These are phyloP conservation scores for Oreochromis grahami DNA, from an alignment of 2,797 vertebrate species.

Conservation along the genomic window DNA sequence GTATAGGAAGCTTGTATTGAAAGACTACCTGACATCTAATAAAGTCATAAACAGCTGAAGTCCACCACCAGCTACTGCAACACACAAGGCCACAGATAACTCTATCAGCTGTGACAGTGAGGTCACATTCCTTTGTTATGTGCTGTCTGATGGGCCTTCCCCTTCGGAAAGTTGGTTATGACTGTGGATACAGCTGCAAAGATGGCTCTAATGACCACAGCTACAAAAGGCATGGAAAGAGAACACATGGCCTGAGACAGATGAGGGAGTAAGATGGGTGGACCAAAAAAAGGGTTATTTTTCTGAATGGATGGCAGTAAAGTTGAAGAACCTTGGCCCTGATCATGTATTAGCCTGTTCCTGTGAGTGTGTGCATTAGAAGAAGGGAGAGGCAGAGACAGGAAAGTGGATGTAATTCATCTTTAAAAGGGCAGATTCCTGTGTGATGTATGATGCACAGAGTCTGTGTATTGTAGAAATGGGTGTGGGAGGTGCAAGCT, in stretches of 20 bases:
- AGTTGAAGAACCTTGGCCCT: slow-evolving; percentile 16
- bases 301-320: slow-evolving; percentile 45
- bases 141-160: slow-evolving; percentile 50
- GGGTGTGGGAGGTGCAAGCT: slow-evolving; percentile 62
- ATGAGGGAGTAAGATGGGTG: neutral
- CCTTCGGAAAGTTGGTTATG: slow-evolving; percentile 46
- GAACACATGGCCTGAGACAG: slow-evolving; percentile 24
- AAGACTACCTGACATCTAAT: slow-evolving; percentile 1
- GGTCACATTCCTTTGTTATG: slow-evolving; percentile 67
- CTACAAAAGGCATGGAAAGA: slow-evolving; percentile 53
- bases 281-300: neutral
- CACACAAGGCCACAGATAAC: slow-evolving; percentile 34
- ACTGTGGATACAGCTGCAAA: slow-evolving; percentile 59
- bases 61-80: slow-evolving; percentile 13
- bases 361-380: neutral
- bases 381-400: slow-evolving; percentile 41
- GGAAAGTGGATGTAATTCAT: slow-evolving; percentile 58
- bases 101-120: slow-evolving; percentile 62
- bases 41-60: slow-evolving; percentile 35
- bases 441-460: slow-evolving; percentile 48
- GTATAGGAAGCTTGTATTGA: neutral
- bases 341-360: slow-evolving; percentile 4
- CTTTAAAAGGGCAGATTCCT: slow-evolving; percentile 69
- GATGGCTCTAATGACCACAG: slow-evolving; percentile 51
- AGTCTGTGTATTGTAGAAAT: slow-evolving; percentile 36